phyloP scores from a whole-genome alignment of 2,113 vertebrate genomes.

The Pituophis catenifer region DNA sequence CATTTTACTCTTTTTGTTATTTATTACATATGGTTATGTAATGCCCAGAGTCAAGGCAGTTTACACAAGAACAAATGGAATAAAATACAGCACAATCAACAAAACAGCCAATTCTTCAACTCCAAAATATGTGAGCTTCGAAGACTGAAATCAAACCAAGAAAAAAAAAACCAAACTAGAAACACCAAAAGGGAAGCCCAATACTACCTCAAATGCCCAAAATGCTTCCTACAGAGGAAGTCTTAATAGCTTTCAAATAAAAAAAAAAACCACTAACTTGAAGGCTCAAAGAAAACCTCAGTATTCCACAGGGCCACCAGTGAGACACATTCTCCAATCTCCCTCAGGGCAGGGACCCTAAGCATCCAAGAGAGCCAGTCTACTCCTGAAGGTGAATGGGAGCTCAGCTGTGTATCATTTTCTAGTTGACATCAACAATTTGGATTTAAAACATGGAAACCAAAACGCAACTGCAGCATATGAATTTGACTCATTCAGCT shows the following conservation, averaged over 20 bases:
- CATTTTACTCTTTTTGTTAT: background rate
- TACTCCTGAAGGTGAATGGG: background rate
- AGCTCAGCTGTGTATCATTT: background rate
- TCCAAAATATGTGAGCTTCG: background rate
- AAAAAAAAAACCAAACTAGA: background rate
- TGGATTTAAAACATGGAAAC: background rate
- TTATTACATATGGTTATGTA: background rate
- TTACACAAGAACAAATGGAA: background rate
- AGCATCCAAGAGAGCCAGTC: background rate
- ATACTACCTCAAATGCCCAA: background rate
- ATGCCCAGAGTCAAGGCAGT: background rate
- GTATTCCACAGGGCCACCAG: background rate
- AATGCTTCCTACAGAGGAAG: background rate
- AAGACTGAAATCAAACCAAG: background rate
- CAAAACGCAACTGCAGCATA: background rate
- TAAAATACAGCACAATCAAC: background rate
- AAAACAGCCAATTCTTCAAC: background rate
- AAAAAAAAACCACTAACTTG: background rate
- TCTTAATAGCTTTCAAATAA: background rate
- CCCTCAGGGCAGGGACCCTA: background rate
- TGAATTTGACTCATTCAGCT: background rate
- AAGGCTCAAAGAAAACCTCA: background rate
- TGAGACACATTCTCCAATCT: background rate
- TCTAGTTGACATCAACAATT: background rate
- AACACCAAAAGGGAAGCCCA: background rate